Base-by-base conservation (phyloP, 2,888 invertebrate species). In the Cantharis flavilabris region DNA sequence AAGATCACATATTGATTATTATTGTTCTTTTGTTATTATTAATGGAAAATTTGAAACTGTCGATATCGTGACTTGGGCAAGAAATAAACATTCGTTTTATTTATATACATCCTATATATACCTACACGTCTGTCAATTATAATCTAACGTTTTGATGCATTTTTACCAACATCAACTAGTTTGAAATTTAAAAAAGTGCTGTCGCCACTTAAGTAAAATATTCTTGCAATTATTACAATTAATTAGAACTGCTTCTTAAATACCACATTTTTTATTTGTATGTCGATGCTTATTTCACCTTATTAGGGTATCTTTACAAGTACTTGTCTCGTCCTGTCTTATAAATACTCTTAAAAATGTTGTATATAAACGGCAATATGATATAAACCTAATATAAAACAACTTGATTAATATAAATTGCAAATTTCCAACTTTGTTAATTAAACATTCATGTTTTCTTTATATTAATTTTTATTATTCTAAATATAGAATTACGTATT, bases 181-280 rank as follows among this genome's bases (percentile, higher is more conserved):
- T 67, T 67, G n/a, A 67, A 67, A 67, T 67, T 67, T 23, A 67
- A 67, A 67, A 67, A 67, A 67, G 65, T 26, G 65, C 65, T 67
- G 65, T 67, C 65, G 65, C 65, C 65, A 67, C 65, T 67, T 67
- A 67, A 67, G 65, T 67, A 67, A 67, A 67, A 67, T 67, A 67
- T 67, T 67, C 65, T 67, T 67, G 65, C 65, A 67, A 67, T 67
- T 67, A 67, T 67, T 67, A 67, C 65, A 67, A 67, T 67, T 67
- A 67, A 67, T 67, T 67, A 67, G 65, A 67, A 67, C 65, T 67
- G 65, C 65, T 67, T 67, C 65, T 67, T 67, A 67, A 67, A 67
- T 67, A 18, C 65, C 65, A 67, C 65, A 67, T 67, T 67, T 67
- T 67, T 67, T 67, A 67, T 67, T 67, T 67, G 23, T 67, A 67